Conservation (phyloP, 2,113 vertebrate genomes). For the Cyprinodon variegatus region DNA sequence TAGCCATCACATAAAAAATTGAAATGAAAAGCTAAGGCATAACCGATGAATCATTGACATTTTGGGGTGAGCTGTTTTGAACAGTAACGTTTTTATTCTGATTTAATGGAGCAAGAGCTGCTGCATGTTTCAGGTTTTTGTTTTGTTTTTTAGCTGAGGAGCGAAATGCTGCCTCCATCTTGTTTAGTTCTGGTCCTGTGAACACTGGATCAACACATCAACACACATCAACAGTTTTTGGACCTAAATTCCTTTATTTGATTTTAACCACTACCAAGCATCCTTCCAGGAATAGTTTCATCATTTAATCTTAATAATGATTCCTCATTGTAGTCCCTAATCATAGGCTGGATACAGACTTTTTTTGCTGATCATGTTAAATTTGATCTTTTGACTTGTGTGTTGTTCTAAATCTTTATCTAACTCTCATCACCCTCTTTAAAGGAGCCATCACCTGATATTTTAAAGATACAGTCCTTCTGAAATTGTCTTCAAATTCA, state of each 20-base stretch:
- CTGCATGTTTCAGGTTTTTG: too few species aligned
- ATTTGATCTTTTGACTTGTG: constrained; percentile 46
- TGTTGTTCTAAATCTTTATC: not conserved
- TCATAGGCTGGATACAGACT: not conserved
- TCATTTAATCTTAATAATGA: constrained; percentile 32
- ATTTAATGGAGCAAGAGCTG: too few species aligned
- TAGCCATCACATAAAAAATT: constrained; percentile 18
- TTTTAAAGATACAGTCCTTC: too few species aligned
- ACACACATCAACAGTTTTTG: not conserved
- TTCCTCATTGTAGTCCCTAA: constrained; percentile 35
- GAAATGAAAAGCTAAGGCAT: too few species aligned
- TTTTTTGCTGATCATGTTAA: constrained; percentile 15
- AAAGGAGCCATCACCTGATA: constrained; percentile 51
- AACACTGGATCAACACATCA: too few species aligned
- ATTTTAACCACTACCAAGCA: constrained; percentile 17
- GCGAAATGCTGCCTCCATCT: too few species aligned
- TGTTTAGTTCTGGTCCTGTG: too few species aligned
- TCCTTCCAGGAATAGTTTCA: constrained; percentile 43
- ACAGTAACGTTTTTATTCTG: too few species aligned
- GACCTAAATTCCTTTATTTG: constrained; percentile 51
- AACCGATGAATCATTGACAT: too few species aligned
- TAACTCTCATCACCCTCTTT: constrained; percentile 6
- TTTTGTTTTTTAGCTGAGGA: too few species aligned
- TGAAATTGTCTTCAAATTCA: too few species aligned
- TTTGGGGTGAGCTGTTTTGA: too few species aligned